phyloP scores from a whole-genome alignment of 2,113 vertebrate genomes.

The Nycticryphes semicollaris region DNA sequence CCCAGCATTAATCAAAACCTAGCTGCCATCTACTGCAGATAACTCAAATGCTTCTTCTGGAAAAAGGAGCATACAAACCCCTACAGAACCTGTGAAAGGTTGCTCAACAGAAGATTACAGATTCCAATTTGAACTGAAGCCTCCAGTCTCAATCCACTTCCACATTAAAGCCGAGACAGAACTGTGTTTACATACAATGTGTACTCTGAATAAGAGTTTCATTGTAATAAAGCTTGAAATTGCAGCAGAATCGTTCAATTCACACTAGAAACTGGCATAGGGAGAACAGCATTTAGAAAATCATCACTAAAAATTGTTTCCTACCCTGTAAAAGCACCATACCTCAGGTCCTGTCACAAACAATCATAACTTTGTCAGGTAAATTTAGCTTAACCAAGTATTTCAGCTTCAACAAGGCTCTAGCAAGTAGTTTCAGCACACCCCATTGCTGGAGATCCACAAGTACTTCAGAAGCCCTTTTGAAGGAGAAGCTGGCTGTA shows the following conservation, averaged over 20 bases:
- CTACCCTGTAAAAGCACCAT: not conserved
- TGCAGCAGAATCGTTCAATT: not conserved
- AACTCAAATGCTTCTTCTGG: not conserved
- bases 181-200: not conserved
- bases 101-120: not conserved
- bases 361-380: not conserved
- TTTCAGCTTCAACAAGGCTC: not conserved
- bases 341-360: not conserved
- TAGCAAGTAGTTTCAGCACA: not conserved
- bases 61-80: not conserved
- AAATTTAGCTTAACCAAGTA: not conserved
- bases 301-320: not conserved
- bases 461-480: not conserved
- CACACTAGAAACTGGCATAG: not conserved
- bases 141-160: not conserved
- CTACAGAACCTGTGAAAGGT: not conserved
- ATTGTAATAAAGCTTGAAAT: not conserved
- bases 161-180: not conserved
- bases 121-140: not conserved
- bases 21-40: not conserved
- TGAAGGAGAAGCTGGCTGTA: not conserved
- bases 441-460: not conserved
- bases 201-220: not conserved
- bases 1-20: not conserved
- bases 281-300: not conserved